Evolutionary conservation across 1,140 invertebrate genomes (phyloP).

Genomic region (Neocloeon triangulifer): DNA sequence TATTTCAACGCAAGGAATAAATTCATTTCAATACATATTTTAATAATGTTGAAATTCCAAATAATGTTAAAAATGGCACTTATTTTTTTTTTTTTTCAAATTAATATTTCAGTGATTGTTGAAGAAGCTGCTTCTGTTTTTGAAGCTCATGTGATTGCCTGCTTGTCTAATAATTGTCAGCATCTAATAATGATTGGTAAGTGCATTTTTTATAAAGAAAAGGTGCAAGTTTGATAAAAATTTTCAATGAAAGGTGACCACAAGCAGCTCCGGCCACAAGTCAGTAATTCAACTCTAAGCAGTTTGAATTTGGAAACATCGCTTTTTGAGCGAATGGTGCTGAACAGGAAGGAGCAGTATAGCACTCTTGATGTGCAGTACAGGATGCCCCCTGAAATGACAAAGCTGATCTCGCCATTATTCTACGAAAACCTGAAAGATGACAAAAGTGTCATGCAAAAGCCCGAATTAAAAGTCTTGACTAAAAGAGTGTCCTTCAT

Average conservation of each 20-base stretch:
- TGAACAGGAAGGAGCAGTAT: slow-evolving; percentile 20
- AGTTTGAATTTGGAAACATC: slow-evolving; percentile 13
- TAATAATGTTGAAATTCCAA: too few relatives aligned
- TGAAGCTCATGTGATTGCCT: slow-evolving; percentile 48
- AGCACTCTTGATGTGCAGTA: slow-evolving; percentile 30
- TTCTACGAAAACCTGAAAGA: slow-evolving; percentile 32
- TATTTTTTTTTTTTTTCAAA: not conserved
- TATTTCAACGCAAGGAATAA: too few relatives aligned
- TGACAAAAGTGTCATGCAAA: slow-evolving; percentile 25
- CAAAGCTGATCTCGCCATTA: slow-evolving; percentile 28
- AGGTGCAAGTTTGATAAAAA: not conserved
- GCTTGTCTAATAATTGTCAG: slow-evolving; percentile 40
- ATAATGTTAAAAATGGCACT: too few relatives aligned
- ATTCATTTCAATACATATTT: too few relatives aligned
- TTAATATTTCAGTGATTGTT: slow-evolving; percentile 39
- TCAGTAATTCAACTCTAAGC: slow-evolving; percentile 8
- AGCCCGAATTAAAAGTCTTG: slow-evolving; percentile 22
- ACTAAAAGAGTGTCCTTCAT: slow-evolving; percentile 33
- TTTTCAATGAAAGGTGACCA: slow-evolving; percentile 11
- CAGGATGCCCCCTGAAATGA: slow-evolving; percentile 40
- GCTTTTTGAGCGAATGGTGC: slow-evolving; percentile 14
- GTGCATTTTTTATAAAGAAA: slow-evolving; percentile 4
- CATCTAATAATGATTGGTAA: slow-evolving; percentile 65
- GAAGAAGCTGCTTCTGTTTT: slow-evolving; percentile 74
- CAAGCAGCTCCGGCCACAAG: slow-evolving; percentile 13